Evolutionary conservation across 1,140 invertebrate genomes (phyloP).

Genomic region (Meteorus sp.): DNA sequence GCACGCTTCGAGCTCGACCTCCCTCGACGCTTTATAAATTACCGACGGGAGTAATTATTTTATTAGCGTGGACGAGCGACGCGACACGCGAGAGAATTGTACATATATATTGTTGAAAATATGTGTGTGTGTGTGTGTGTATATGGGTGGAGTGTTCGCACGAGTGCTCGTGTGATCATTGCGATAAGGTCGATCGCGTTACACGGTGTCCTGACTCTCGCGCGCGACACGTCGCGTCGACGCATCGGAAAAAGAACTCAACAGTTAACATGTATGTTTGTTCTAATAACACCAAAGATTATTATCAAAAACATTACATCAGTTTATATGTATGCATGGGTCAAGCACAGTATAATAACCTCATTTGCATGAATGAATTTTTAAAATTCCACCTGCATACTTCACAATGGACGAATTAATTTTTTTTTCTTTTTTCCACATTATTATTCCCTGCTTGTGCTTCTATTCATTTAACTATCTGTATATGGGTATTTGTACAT

Average conservation of each 20-base stretch:
- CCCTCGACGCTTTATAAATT: slow-evolving; percentile 38
- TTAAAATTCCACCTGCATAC: too few relatives aligned
- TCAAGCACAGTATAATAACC: too few relatives aligned
- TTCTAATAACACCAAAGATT: slow-evolving; percentile 1
- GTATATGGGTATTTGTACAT: too few relatives aligned
- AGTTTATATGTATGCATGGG: too few relatives aligned
- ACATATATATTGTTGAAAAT: background rate
- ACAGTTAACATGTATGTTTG: background rate
- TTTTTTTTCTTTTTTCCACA: too few relatives aligned
- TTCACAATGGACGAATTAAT: too few relatives aligned
- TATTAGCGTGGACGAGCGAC: slow-evolving; percentile 39
- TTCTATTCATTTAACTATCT: too few relatives aligned
- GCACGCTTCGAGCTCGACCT: slow-evolving; percentile 7
- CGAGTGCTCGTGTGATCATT: slow-evolving; percentile 7
- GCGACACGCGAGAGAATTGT: slow-evolving; percentile 33
- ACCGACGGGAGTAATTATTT: slow-evolving; percentile 45
- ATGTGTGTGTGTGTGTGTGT: background rate
- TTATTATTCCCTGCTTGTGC: too few relatives aligned
- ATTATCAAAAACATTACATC: background rate
- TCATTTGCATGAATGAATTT: too few relatives aligned
- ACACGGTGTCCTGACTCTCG: slow-evolving; percentile 31
- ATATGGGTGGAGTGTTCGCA: background rate
- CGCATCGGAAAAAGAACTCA: background rate
- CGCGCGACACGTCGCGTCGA: slow-evolving; percentile 1
- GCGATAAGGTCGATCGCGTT: slow-evolving; percentile 38